These are phyloP conservation scores for Phoxinus dragarum DNA, from an alignment of 2,797 vertebrate species.

Conservation along the genomic window DNA sequence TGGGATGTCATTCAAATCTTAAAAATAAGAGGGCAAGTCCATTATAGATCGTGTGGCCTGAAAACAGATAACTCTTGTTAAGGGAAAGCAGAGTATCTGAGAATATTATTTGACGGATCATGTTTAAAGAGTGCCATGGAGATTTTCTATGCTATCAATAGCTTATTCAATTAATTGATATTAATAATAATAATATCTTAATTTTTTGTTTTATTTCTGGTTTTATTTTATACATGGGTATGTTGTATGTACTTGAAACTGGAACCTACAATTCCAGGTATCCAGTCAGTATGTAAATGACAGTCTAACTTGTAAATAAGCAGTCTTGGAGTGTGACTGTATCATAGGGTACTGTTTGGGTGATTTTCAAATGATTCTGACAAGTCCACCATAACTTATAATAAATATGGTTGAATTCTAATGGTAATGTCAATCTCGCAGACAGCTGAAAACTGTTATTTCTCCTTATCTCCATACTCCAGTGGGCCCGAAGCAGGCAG, in stretches of 20 bases:
- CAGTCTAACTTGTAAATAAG: constrained; percentile 10
- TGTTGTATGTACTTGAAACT: not conserved
- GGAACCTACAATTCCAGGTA: not conserved
- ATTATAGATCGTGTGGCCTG: constrained; percentile 68
- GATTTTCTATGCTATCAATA: not conserved
- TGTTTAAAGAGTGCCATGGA: not conserved
- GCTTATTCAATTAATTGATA: not conserved
- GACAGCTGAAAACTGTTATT: constrained; percentile 48
- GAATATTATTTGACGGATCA: constrained; percentile 33
- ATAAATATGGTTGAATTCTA: constrained; percentile 41
- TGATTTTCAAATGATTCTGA: constrained; percentile 39
- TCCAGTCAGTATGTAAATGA: constrained; percentile 8
- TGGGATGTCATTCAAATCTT: constrained; percentile 77
- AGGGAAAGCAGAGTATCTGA: constrained; percentile 31
- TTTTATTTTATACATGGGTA: not conserved
- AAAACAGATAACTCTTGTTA: constrained; percentile 56
- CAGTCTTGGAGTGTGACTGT: constrained; percentile 2
- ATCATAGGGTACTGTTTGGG: constrained; percentile 17
- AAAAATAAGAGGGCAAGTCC: constrained; percentile 68
- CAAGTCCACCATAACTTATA: constrained; percentile 21
- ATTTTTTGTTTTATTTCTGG: not conserved
- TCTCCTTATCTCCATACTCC: constrained; percentile 46
- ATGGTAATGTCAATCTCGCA: constrained; percentile 41
- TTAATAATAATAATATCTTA: not conserved
- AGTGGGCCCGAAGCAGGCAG: constrained; percentile 37